Percentiles rank a stretch among this genome's conserved stretches.
Evolutionary conservation across 2,888 invertebrate species (phyloP).

Genomic region (Altica lythri): DNA sequence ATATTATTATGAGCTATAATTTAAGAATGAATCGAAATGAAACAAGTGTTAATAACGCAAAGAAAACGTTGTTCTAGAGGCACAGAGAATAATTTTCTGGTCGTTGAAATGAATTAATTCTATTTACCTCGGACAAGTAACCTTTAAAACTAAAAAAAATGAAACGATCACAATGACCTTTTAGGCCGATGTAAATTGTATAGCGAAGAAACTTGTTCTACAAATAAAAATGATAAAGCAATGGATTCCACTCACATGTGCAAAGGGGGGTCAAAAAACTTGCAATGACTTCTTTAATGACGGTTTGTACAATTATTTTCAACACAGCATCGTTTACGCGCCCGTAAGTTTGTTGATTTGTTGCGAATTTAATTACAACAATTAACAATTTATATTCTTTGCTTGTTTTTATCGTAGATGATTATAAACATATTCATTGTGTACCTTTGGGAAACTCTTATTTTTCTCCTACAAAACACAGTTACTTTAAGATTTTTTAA

Average conservation of each 20-base stretch:
- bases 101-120: constrained; percentile 44
- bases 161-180: constrained; percentile 52
- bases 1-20: no score
- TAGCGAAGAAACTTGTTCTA: constrained; percentile 48
- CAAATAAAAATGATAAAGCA: constrained; percentile 35
- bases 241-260: constrained; percentile 28
- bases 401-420: no score
- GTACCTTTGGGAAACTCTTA: no score
- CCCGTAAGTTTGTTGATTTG: no score
- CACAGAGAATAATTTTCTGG: constrained; percentile 34
- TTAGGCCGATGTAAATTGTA: constrained; percentile 44
- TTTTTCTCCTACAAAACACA: no score
- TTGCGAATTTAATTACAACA: no score
- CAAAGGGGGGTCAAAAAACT: constrained; percentile 29
- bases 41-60: not conserved
- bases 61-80: not conserved
- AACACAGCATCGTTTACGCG: not conserved
- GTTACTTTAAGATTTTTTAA: no score
- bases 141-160: constrained; percentile 53
- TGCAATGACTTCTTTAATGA: constrained; percentile 17
- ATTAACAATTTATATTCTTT: no score
- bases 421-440: no score
- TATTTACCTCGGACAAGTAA: constrained; percentile 55
- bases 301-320: constrained; percentile 6
- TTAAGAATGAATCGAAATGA: not conserved